A percentile compares a stretch with the other conserved stretches of the same genome.
These are phyloP conservation scores for Falco peregrinus DNA, from an alignment of 2,797 vertebrate species.

Conservation along the genomic window DNA sequence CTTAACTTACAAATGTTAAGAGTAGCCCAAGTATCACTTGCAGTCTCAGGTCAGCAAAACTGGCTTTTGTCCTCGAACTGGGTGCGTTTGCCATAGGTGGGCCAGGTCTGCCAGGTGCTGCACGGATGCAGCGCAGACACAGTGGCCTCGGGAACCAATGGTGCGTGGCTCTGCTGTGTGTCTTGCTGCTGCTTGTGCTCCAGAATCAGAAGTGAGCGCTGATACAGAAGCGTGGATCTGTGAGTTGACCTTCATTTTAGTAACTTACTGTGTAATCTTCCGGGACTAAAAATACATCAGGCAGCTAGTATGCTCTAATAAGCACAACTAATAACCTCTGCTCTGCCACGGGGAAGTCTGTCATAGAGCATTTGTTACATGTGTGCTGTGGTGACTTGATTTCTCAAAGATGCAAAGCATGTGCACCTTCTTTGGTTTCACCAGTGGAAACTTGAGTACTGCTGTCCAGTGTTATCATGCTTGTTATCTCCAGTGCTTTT, in stretches of 20 bases:
- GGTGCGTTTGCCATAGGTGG: fast-evolving
- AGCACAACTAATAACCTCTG: neutral
- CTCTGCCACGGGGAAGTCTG: neutral
- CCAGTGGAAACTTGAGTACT: neutral
- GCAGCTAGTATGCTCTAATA: neutral
- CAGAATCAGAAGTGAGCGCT: neutral
- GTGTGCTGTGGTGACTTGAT: neutral
- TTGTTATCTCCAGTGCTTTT: constrained; percentile 45
- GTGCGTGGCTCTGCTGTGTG: neutral
- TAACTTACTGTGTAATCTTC: neutral
- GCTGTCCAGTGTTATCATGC: neutral
- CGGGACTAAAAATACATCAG: neutral
- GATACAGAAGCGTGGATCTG: neutral
- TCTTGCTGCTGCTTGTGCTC: neutral
- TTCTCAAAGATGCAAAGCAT: neutral
- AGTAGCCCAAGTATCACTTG: neutral
- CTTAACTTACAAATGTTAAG: neutral
- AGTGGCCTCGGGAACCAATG: neutral
- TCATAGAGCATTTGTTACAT: neutral
- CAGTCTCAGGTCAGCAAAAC: neutral
- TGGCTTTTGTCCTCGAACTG: neutral
- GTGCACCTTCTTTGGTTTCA: constrained; percentile 7
- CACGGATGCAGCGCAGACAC: fast-evolving
- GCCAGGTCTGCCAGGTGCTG: neutral
- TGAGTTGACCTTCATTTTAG: constrained; percentile 48